Evolutionary conservation across 1,140 invertebrate species (phyloP), one percentile per base, ranked within the genome.

Genomic region (Eupristina koningsbergeri): DNA sequence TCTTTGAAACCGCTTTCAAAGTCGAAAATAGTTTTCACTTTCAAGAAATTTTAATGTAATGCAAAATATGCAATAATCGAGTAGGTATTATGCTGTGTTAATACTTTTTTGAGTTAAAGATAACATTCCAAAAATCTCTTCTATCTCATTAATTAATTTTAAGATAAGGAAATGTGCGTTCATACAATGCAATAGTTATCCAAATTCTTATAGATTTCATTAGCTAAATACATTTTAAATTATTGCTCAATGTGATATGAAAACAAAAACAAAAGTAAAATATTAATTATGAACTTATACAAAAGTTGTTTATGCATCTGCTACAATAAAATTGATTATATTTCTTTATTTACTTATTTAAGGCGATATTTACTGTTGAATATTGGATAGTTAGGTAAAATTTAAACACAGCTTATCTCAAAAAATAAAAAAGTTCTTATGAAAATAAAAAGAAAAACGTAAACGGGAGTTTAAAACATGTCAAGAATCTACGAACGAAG

Each of bases 401-500:
- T 26, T 58, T 58, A 26, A 58, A 58, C 7, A 58, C 3, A 1
- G 2, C 2, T 58, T 58, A 58, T 58, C 26, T 26, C 9, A 58
- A 26, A 26, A 3, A 58, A 22, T 26, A 58, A 26, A 58, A 29
- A 67, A n/a, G 5, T 9, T 17, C 2, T 50, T 50, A 2, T 50
- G 17, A 50, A 45, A 50, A 17, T 7, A 17, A 63, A 53, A 17
- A 53, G 11, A 8, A 26, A 41, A 11, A 61, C 7, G 26, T 26
- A 26, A 5, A 0, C 22, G 53, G 22, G 22, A 58, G 36, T 67
- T 81, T 47, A 81, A 71, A 81, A 71, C 67, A 73, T 81, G 73
- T 73, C 73, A 11, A 80, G 50, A 73, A 58, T 80, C 50, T 26
- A 69, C 36, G 58, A 74, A 74, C 53, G 71, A 81, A 81, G 39